Evolutionary conservation across 2,888 invertebrate genomes (phyloP).

Genomic region (Neria commutata): DNA sequence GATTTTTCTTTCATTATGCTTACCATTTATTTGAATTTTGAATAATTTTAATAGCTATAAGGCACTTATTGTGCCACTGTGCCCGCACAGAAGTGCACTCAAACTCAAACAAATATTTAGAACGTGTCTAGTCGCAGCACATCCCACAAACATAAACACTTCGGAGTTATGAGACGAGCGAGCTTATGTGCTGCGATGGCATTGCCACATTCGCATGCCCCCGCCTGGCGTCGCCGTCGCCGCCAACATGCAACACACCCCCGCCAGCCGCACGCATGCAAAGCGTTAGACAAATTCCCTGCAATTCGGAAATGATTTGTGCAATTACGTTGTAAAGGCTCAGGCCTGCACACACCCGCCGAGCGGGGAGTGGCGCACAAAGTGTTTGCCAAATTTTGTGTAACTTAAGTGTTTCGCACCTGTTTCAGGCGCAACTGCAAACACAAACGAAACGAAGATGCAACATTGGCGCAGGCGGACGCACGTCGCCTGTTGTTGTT

Average conservation of each 20-base stretch:
- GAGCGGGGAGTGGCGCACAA: constrained; percentile 12
- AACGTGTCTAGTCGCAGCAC: constrained; percentile 44
- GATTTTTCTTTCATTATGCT: no score
- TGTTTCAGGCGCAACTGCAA: constrained; percentile 32
- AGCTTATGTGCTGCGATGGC: constrained; percentile 46
- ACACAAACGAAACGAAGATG: background rate
- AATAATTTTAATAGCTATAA: no score
- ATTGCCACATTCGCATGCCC: constrained; percentile 6
- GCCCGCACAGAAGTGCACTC: background rate
- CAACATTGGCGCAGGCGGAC: background rate
- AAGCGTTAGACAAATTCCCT: constrained; percentile 45
- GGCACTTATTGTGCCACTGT: background rate
- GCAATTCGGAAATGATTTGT: constrained; percentile 57
- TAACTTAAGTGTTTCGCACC: constrained; percentile 49
- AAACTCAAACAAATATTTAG: constrained; percentile 3
- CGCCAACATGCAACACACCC: background rate
- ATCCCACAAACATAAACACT: constrained; percentile 55
- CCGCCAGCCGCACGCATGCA: constrained; percentile 3
- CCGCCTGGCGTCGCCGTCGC: background rate
- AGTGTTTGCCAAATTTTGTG: constrained; percentile 21
- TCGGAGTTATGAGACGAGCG: constrained; percentile 48
- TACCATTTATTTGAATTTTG: no score
- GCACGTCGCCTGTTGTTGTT: background rate
- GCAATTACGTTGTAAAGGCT: constrained; percentile 38
- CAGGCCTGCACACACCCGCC: constrained; percentile 15